These are phyloP conservation scores for Polietes domitor DNA, from an alignment of 2,888 invertebrate genomes.

Conservation along the genomic window DNA sequence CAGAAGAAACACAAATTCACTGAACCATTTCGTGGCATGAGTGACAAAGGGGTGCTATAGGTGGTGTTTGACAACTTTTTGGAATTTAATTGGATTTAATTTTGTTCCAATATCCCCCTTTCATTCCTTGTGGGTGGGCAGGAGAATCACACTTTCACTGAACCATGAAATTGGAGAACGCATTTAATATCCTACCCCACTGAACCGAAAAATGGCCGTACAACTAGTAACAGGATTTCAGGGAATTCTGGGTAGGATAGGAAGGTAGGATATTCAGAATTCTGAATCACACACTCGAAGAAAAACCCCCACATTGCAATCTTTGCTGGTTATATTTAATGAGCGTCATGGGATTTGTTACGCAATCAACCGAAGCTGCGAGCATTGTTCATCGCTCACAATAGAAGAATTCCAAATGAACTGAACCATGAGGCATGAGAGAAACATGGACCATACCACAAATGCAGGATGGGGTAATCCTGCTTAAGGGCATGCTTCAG, in stretches of 20 bases:
- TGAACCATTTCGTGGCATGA: not conserved
- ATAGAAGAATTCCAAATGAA: not conserved
- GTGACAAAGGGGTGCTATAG: too few species aligned
- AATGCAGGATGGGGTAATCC: not conserved
- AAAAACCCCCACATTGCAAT: too few species aligned
- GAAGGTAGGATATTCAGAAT: not conserved
- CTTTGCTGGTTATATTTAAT: not conserved
- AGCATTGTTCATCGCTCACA: not conserved
- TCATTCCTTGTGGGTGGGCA: not conserved
- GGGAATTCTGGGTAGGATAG: not conserved
- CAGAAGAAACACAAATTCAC: not conserved
- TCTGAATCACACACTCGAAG: too few species aligned
- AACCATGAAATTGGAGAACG: constrained; percentile 9
- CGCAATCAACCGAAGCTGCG: not conserved
- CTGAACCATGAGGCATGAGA: not conserved
- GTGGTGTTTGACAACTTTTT: too few species aligned
- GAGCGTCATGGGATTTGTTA: not conserved
- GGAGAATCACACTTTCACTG: constrained; percentile 13
- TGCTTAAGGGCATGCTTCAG: not conserved
- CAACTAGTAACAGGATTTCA: not conserved
- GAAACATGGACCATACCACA: not conserved
- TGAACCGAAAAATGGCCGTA: not conserved
- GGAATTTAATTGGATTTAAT: too few species aligned
- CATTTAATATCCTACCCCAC: not conserved
- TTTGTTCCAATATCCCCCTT: not conserved